These are phyloP conservation scores for Alloscopus bannaensis DNA, from an alignment of 2,888 invertebrate species.

Conservation along the genomic window DNA sequence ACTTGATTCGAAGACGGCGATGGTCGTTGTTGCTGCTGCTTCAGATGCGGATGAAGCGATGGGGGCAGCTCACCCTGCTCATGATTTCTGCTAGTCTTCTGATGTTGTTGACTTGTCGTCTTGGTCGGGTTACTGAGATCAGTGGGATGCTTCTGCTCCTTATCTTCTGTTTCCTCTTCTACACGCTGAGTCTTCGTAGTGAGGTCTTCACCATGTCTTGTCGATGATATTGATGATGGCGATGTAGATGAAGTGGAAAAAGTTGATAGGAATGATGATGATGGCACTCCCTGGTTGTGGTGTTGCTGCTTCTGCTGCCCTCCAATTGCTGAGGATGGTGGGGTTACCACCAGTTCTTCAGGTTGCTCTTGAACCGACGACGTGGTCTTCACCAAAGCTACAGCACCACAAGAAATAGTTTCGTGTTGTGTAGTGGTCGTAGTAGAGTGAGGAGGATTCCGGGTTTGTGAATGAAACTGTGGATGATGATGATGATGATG, in stretches of 20 bases:
- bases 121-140: slow-evolving; percentile 68
- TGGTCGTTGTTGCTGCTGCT: slow-evolving; percentile 39
- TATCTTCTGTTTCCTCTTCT: slow-evolving; percentile 58
- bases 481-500: slow-evolving; percentile 43
- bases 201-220: slow-evolving; percentile 34
- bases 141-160: slow-evolving; percentile 64
- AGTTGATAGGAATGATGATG: slow-evolving; percentile 47
- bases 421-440: slow-evolving; percentile 38
- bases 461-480: slow-evolving; percentile 59
- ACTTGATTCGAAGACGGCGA: slow-evolving; percentile 38
- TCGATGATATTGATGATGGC: slow-evolving; percentile 46
- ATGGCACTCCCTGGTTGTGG: slow-evolving; percentile 56
- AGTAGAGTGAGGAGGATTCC: slow-evolving; percentile 50
- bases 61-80: slow-evolving; percentile 3
- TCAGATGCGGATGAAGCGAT: slow-evolving; percentile 41
- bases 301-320: slow-evolving; percentile 37
- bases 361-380: slow-evolving; percentile 58
- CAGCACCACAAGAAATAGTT: slow-evolving; percentile 56
- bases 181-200: too few species aligned
- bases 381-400: slow-evolving; percentile 54
- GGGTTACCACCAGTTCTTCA: slow-evolving; percentile 52
- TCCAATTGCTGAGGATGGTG: slow-evolving; percentile 20
- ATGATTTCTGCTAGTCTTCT: slow-evolving; percentile 53
- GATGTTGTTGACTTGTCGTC: slow-evolving; percentile 59
- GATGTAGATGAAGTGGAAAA: slow-evolving; percentile 33